Conservation (phyloP, 2,888 invertebrate species). For the Cantharis rufa region DNA sequence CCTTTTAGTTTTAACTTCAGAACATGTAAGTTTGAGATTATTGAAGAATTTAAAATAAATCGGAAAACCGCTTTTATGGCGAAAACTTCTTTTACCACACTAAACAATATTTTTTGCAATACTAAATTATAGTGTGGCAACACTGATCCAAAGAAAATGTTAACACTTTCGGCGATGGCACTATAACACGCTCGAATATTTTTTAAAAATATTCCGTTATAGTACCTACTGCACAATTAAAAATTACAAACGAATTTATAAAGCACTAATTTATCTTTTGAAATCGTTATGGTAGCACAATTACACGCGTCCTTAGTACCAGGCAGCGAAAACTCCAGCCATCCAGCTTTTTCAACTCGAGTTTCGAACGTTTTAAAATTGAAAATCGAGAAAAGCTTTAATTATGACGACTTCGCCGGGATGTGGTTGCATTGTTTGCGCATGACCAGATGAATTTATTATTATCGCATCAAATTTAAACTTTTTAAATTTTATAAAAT, state of each 20-base stretch:
- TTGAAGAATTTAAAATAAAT: neutral
- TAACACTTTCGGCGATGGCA: neutral
- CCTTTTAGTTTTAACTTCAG: constrained; percentile 18
- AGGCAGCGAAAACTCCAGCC: constrained; percentile 57
- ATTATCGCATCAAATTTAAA: neutral
- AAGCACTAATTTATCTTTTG: constrained; percentile 9
- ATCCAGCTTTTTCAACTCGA: constrained; percentile 57
- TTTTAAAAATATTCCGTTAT: constrained; percentile 2
- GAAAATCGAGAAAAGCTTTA: constrained; percentile 35
- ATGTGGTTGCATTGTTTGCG: constrained; percentile 43
- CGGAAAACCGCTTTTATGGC: neutral
- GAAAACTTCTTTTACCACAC: neutral
- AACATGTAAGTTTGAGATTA: neutral
- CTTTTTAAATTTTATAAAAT: neutral
- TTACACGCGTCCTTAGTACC: constrained; percentile 41
- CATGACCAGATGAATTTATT: constrained; percentile 46
- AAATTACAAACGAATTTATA: constrained; percentile 1
- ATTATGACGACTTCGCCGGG: constrained; percentile 38
- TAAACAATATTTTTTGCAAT: neutral
- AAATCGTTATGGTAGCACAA: constrained; percentile 14
- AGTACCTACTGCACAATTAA: neutral
- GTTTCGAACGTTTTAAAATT: constrained; percentile 55
- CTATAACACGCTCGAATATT: constrained; percentile 13
- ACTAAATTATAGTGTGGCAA: neutral
- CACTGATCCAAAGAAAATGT: neutral